Evolutionary conservation across 2,797 vertebrate genomes (phyloP), one percentile per base, ranked within the genome.

Genomic region (Botia kubotai): DNA sequence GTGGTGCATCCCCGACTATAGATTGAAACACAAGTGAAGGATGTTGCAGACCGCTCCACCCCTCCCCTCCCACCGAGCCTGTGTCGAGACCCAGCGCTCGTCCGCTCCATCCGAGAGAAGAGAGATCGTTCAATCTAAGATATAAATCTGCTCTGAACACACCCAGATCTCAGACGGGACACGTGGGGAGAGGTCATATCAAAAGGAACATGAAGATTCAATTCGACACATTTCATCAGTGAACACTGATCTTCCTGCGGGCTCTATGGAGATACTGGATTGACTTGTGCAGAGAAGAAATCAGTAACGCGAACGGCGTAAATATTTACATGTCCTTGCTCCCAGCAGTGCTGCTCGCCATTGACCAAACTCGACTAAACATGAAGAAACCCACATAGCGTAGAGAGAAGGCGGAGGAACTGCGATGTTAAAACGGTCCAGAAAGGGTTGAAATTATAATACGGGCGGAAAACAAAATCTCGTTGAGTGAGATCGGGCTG

Each of bases 241-340:
- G 14, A 62, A 67, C 78, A 10, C 6, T 72, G 62, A 17, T 17
- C 46, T 65, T n/a, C 55, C 48, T 43, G 12, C 58, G 13, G 21
- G 58, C 67, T 70, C 4, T 33, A 33, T 58, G 68, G 36, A 66
- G 68, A 74, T 4, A 14, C 43, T 63, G 43, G 57, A 55, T 72
- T 66, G 72, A 81, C 72, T 76, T 80, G 85, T 75, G 83, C 81
- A 33, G 77, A 50, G 62, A 78, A 66, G 19, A 77, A 73, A 81
- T 77, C 77, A 66, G 67, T 77, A 26, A 26, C 62, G 81, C 53
- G 36, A 72, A 83, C 82, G 87, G 89, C 85, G 87, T 91, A 91
- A 92, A 93, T 90, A 91, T 82, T 87, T 88, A 77, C 89, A 90
- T 90, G 90, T 85, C 88, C 88, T 85, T 87, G 77, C 83, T 83